phyloP scores from a whole-genome alignment of 2,888 invertebrate genomes.

The Cerceris rybyensis region DNA sequence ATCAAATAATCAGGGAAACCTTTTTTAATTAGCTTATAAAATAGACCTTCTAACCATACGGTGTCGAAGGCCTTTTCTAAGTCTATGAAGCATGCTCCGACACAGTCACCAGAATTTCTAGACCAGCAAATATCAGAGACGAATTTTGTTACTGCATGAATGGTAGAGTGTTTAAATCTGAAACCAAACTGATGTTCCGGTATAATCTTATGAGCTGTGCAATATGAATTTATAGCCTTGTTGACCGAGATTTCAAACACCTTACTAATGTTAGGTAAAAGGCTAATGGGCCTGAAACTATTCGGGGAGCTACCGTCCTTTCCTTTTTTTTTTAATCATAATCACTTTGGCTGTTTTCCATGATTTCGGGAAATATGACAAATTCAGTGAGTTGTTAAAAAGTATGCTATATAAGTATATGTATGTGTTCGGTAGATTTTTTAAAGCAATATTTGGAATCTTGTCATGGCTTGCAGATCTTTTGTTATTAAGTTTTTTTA shows the following conservation, averaged over 20 bases:
- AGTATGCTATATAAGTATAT: slow-evolving; percentile 26
- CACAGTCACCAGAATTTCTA: slow-evolving; percentile 15
- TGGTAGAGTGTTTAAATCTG: slow-evolving; percentile 7
- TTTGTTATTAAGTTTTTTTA: slow-evolving; percentile 42
- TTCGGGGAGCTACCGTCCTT: slow-evolving; percentile 48
- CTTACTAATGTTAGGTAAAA: slow-evolving; percentile 65
- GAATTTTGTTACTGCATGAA: no score
- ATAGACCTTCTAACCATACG: slow-evolving; percentile 42
- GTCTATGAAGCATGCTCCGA: slow-evolving; percentile 28
- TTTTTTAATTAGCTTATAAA: slow-evolving; percentile 35
- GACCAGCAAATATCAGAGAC: slow-evolving; percentile 16
- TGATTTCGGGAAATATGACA: slow-evolving; percentile 62
- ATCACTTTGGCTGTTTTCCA: slow-evolving; percentile 64
- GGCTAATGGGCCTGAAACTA: slow-evolving; percentile 54
- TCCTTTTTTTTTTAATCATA: slow-evolving; percentile 36
- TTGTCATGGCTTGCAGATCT: slow-evolving; percentile 45
- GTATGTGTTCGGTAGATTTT: slow-evolving; percentile 19
- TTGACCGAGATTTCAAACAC: slow-evolving; percentile 61
- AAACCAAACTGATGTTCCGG: slow-evolving; percentile 65
- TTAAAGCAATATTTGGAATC: slow-evolving; percentile 41
- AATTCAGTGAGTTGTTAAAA: slow-evolving; percentile 61
- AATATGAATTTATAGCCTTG: slow-evolving; percentile 26
- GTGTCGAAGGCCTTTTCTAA: slow-evolving; percentile 8
- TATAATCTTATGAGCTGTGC: slow-evolving; percentile 47
- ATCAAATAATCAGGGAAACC: slow-evolving; percentile 25